Base-by-base conservation (phyloP, 2,797 vertebrate species). In the Sebastolobus alascanus region DNA sequence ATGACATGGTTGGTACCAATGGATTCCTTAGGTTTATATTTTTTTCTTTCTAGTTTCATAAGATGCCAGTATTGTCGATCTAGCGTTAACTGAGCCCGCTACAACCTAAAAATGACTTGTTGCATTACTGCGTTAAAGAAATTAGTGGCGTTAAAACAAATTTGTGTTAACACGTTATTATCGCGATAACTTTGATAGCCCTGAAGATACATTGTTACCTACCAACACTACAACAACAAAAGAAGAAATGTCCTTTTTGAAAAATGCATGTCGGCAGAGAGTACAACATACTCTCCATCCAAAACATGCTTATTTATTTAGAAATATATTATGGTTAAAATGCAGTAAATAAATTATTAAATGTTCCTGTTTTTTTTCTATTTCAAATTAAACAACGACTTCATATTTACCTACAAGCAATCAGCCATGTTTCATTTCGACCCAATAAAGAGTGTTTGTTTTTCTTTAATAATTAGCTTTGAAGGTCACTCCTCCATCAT, bases 391-490 rank as follows among this genome's bases (percentile, higher is more conserved):
- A 80, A 81, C 79, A 86, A 72, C 76, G 33, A 52, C 59, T 81
- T 84, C 59, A 60, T 71, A 68, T 91, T 86, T 82, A 84, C 65
- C 88, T 69, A 22, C 59, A 40, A 88, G 82, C 84, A 67, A 84
- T 75, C 73, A 52, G 90, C 80, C 84, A 80, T 93, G 79, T 93
- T 91, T 91, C 67, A 92, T 94, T 89, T 65, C 72, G 80, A 77
- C 69, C 79, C 75, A 90, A 88, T 92, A 91, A 92, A 89, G 71
- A 80, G 35, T 79, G 85, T 92, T 82, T 86, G 69, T 91, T 92
- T 88, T 90, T 84, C 80, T 90, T 84, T 73, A 89, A 89, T 94
- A 95, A 95, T 94, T 94, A 92, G 86, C 86, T 93, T 88, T 92
- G 90, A 95, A 96, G 93, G 93, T 95, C 91, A 95, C 73, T 66